A percentile compares a stretch with the other conserved stretches of the same genome.
Evolutionary conservation across 1,140 invertebrate genomes (phyloP).

Genomic region (Anoplolepis gracilipes): DNA sequence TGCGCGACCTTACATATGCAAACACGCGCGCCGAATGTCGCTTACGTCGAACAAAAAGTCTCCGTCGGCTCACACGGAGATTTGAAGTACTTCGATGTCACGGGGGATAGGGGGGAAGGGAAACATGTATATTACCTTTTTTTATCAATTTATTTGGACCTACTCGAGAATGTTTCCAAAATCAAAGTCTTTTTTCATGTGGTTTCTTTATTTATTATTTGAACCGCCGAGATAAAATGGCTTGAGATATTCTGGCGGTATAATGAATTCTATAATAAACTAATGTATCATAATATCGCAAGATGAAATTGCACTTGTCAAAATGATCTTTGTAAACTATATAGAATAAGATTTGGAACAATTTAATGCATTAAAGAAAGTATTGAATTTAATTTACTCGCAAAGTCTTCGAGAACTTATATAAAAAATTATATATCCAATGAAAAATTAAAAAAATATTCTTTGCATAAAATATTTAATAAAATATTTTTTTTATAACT

Average conservation of each 20-base stretch:
- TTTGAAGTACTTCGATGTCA: slow-evolving; percentile 29
- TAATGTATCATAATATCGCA: background rate
- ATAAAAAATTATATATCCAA: background rate
- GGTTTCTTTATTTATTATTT: background rate
- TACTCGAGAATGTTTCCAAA: slow-evolving; percentile 9
- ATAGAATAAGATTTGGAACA: background rate
- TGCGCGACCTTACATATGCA: slow-evolving; percentile 51
- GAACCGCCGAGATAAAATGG: background rate
- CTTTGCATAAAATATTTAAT: too few species aligned
- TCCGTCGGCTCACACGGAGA: slow-evolving; percentile 55
- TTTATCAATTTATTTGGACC: slow-evolving; percentile 22
- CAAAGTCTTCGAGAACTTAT: too few species aligned
- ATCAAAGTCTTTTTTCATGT: slow-evolving; percentile 15
- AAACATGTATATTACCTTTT: background rate
- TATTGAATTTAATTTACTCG: background rate
- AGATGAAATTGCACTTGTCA: background rate
- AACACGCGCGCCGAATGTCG: slow-evolving; percentile 51
- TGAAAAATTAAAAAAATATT: background rate
- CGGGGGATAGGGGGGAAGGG: too few species aligned
- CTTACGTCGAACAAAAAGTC: slow-evolving; percentile 49
- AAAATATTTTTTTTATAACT: background rate
- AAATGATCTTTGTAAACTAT: background rate
- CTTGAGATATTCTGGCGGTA: background rate
- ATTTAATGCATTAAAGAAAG: background rate
- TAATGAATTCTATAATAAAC: background rate